Base-by-base conservation (phyloP, 2,113 vertebrate species). In the Ailuropoda melanoleuca region DNA sequence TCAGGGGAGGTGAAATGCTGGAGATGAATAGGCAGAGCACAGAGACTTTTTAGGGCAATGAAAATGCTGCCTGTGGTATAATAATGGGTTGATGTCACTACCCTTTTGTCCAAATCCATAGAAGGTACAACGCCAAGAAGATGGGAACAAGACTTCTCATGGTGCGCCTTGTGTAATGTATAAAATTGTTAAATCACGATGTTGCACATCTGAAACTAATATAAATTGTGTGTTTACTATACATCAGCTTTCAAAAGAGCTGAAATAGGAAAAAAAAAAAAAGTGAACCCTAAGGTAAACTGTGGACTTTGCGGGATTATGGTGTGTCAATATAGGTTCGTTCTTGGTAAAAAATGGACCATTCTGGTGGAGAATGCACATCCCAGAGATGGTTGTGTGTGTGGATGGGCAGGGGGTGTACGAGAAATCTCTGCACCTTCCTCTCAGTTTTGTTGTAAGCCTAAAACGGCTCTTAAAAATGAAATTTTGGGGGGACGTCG, bases 401-500 rank as follows among this genome's bases (percentile, higher is more conserved):
- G 34, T 37, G 21, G 70, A 31, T 17, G 6, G 55, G 9, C 15
- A 77, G 60, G 48, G 17, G 24, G n/a, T 48, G 31, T 8, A 29
- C 3, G 43, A n/a, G 53, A 10, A 48, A 66, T 77, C 34, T 34
- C 23, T 39, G 21, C 56, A 31, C 56, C 14, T 85, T 68, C 26
- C 39, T 84, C 23, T 84, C 39, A 77, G 37, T 46, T 93, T 96
- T 96, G 58, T 58, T 60, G 26, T 84, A 84, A 93, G 84, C 37
- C 80, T 93, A 70, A 93, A 90, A 85, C 34, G n/a, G 12, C n/a
- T 37, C 31, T 77, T 60, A 70, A 92, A 86, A n/a, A 68, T 3
- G 6, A 68, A n/a, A 19, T 68, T n/a, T 19, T 31, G 62, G 60
- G 29, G 29, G 60, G 29, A 13, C 5, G 2, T 12, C 60, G 14